Evolutionary conservation across 2,888 invertebrate species (phyloP).

Genomic region (Melangyna quadrimaculata): DNA sequence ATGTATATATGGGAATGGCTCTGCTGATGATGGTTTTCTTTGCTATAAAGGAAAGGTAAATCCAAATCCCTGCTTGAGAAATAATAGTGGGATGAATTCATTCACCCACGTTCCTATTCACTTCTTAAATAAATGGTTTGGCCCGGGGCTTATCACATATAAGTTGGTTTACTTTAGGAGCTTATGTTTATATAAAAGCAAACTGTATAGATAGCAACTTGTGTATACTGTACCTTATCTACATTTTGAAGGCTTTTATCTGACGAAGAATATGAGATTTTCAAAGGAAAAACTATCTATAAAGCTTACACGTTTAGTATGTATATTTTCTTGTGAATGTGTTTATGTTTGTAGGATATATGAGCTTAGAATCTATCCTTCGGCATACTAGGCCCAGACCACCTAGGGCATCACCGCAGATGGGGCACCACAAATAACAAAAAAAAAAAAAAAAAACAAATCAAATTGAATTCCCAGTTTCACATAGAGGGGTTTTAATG

Average conservation of each 20-base stretch:
- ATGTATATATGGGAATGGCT: no score
- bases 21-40: conserved; percentile 42
- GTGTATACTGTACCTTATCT: conserved; percentile 4
- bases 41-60: conserved; percentile 34
- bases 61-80: conserved; percentile 58
- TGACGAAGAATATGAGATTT: background rate
- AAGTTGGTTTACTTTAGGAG: conserved; percentile 59
- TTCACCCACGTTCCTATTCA: conserved; percentile 12
- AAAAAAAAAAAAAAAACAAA: no score
- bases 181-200: conserved; percentile 31
- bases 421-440: no score
- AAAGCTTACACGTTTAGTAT: background rate
- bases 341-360: background rate
- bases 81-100: conserved; percentile 52
- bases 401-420: no score
- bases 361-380: no score
- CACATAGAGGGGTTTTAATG: no score
- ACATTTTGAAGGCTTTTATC: conserved; percentile 5
- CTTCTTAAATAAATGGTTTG: conserved; percentile 66
- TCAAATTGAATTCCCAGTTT: no score
- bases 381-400: no score
- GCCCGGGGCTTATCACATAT: conserved; percentile 68
- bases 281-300: conserved; percentile 4
- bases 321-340: background rate
- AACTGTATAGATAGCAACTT: background rate